Evolutionary conservation across 2,797 vertebrate genomes (phyloP).

Genomic region (Monodelphis domestica): DNA sequence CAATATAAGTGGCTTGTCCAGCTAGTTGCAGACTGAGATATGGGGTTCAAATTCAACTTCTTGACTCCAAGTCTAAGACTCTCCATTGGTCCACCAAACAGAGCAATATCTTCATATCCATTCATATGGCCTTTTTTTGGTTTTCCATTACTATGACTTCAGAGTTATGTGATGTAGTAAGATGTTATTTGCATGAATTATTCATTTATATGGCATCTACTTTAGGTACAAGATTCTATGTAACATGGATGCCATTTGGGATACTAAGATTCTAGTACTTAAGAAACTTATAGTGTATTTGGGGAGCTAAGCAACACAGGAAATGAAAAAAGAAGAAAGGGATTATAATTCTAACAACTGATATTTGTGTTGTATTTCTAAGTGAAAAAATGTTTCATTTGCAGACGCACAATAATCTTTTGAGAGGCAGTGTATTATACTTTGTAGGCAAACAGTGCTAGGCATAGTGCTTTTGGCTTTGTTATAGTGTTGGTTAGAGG

Average conservation of each 20-base stretch:
- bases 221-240: background rate
- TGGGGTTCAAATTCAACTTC: background rate
- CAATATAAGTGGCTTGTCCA: background rate
- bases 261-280: background rate
- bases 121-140: background rate
- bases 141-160: background rate
- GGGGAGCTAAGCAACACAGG: background rate
- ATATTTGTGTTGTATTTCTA: background rate
- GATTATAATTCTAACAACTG: background rate
- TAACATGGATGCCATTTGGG: background rate
- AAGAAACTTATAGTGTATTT: background rate
- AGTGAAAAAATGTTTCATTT: background rate
- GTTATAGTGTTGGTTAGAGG: background rate
- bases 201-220: constrained; percentile 17
- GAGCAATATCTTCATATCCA: background rate
- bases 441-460: background rate
- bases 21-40: background rate
- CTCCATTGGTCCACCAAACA: background rate
- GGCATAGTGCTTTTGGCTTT: background rate
- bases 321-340: background rate
- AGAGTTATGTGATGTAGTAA: background rate
- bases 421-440: background rate
- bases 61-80: background rate
- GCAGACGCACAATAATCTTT: background rate
- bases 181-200: background rate